Evolutionary conservation across 2,888 invertebrate genomes (phyloP).

Genomic region (Chrysolina haemoptera): DNA sequence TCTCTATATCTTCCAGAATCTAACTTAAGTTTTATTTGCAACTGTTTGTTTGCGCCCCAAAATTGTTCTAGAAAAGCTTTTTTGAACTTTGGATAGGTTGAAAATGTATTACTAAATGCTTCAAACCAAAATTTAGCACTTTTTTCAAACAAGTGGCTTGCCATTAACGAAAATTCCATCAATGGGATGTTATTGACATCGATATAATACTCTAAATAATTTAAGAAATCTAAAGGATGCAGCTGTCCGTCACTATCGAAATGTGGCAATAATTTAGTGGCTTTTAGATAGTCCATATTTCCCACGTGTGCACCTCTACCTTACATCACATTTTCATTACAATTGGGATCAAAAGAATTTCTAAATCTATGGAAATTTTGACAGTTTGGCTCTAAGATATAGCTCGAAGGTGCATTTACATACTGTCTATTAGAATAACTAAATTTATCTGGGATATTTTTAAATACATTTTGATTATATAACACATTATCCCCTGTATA

Average conservation of each 20-base stretch:
- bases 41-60: not conserved
- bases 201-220: not conserved
- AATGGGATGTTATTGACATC: not conserved
- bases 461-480: too few species aligned
- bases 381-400: not conserved
- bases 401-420: too few species aligned
- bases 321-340: not conserved
- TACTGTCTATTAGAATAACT: too few species aligned
- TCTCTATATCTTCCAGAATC: conserved; percentile 15
- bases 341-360: not conserved
- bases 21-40: not conserved
- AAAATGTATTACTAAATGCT: not conserved
- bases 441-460: too few species aligned
- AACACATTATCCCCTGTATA: too few species aligned
- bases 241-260: not conserved
- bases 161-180: conserved; percentile 5
- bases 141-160: not conserved
- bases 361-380: not conserved
- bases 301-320: not conserved
- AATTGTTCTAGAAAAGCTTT: conserved; percentile 9
- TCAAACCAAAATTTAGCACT: not conserved
- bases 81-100: not conserved
- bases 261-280: not conserved
- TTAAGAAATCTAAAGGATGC: not conserved
- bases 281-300: too few species aligned